A percentile compares a stretch with the other conserved stretches of the same genome.
phyloP scores from a whole-genome alignment of 1,140 invertebrate species.

The Drosophila fuyamai region DNA sequence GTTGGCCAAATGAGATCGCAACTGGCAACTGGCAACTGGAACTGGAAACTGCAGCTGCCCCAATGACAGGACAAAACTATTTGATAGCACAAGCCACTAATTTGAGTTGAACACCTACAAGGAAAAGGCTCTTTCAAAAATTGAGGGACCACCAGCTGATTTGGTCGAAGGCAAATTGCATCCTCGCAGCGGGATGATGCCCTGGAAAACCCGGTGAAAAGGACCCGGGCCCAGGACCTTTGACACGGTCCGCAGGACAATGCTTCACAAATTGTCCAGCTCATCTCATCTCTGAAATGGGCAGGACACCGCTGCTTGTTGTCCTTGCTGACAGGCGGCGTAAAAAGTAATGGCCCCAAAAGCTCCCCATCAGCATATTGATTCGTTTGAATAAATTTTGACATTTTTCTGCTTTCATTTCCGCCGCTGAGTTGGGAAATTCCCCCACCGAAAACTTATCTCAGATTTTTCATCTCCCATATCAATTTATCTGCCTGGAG shows the following conservation, averaged over 20 bases:
- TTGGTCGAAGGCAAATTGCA: constrained; percentile 71
- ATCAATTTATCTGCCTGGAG: constrained; percentile 35
- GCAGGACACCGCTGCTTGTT: constrained; percentile 4
- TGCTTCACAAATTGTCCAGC: constrained; percentile 54
- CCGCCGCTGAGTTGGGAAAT: constrained; percentile 4
- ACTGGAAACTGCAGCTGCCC: constrained; percentile 34
- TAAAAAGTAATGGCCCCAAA: constrained; percentile 1
- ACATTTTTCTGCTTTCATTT: constrained; percentile 39
- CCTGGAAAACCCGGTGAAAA: constrained; percentile 43
- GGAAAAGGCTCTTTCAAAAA: constrained; percentile 38
- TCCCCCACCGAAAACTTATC: constrained; percentile 27
- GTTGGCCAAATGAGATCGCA: constrained; percentile 6
- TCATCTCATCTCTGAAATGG: constrained; percentile 39
- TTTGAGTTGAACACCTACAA: constrained; percentile 79
- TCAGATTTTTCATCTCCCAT: constrained; percentile 42
- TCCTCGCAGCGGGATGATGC: constrained; percentile 57
- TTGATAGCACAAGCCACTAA: constrained; percentile 75
- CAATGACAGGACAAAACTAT: constrained; percentile 71
- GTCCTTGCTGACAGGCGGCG: constrained; percentile 26
- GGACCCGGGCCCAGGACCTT: constrained; percentile 22
- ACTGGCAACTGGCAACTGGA: not conserved
- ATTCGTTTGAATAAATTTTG: constrained; percentile 30
- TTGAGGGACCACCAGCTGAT: constrained; percentile 69
- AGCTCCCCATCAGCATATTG: constrained; percentile 9
- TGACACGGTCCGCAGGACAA: constrained; percentile 44